These are phyloP conservation scores for Chondrosia reniformis DNA, from an alignment of 37 sponge, comb jelly and placozoan genomes.

Conservation along the genomic window DNA sequence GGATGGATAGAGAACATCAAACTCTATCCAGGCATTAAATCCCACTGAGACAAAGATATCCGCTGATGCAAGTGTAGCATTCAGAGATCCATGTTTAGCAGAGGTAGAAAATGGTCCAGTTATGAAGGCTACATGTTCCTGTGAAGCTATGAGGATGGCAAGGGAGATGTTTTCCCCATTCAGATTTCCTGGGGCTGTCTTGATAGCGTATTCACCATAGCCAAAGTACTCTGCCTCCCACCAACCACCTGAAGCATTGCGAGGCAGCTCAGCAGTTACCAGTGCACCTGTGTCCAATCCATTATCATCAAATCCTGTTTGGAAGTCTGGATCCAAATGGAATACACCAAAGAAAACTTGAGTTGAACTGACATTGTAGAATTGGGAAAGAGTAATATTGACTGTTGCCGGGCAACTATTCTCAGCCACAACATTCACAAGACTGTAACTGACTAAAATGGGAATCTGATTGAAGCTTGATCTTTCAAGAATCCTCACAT, in stretches of 20 bases:
- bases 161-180: constrained; percentile 36
- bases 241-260: constrained; percentile 63
- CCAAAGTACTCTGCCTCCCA: constrained; percentile 38
- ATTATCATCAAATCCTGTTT: constrained; percentile 36
- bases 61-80: constrained; percentile 3
- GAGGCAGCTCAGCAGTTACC: constrained; percentile 5
- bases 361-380: neutral
- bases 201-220: constrained; percentile 35
- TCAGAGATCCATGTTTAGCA: neutral
- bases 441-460: constrained; percentile 30
- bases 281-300: constrained; percentile 33
- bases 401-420: constrained; percentile 57
- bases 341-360: constrained; percentile 53
- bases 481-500: constrained; percentile 34
- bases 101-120: constrained; percentile 28
- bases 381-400: constrained; percentile 32
- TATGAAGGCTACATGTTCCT: constrained; percentile 3
- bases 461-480: constrained; percentile 36
- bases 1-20: constrained; percentile 51
- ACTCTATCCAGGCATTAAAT: constrained; percentile 36
- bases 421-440: constrained; percentile 43
- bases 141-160: neutral
- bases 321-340: constrained; percentile 35
- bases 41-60: neutral
- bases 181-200: constrained; percentile 34